phyloP scores from a whole-genome alignment of 2,113 vertebrate genomes.

The Todiramphus saurophagus region DNA sequence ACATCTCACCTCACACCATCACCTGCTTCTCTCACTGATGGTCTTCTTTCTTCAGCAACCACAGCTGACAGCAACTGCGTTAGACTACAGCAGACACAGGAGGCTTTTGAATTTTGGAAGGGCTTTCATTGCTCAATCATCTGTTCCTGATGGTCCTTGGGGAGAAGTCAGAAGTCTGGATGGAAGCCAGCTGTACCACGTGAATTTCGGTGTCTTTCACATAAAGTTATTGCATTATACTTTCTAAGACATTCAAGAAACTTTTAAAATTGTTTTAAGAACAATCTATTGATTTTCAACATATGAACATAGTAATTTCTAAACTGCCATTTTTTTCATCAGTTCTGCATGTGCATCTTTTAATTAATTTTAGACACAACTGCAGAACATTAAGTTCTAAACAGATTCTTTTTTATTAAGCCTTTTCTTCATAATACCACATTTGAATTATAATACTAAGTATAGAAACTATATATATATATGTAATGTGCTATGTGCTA shows the following conservation, averaged over 20 bases:
- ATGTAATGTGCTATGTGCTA: neutral
- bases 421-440: neutral
- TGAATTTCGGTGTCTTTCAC: neutral
- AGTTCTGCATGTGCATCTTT: neutral
- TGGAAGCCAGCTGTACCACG: neutral
- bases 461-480: neutral
- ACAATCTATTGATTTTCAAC: neutral
- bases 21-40: neutral
- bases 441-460: neutral
- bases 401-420: neutral
- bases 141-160: neutral
- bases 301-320: neutral
- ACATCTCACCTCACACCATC: neutral
- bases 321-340: neutral
- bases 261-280: neutral
- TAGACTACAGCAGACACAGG: neutral
- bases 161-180: neutral
- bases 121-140: neutral
- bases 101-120: neutral
- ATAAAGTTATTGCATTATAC: neutral
- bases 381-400: neutral
- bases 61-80: neutral
- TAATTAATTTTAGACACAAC: neutral
- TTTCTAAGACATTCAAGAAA: neutral
- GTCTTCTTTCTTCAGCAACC: neutral